Conservation (phyloP, 2,888 invertebrate species). For the Chromoteleia sp. region DNA sequence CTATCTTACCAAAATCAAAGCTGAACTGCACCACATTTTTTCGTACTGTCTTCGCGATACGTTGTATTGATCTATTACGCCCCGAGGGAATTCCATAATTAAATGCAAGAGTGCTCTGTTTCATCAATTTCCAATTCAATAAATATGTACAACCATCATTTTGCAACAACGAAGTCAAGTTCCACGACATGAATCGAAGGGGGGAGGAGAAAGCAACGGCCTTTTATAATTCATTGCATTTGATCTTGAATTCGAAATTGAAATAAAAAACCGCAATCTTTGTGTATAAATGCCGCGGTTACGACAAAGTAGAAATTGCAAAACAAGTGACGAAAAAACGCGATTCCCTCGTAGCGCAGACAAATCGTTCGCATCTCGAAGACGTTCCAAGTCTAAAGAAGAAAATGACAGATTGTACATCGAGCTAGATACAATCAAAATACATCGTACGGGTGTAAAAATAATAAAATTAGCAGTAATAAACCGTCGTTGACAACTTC, state of each 20-base stretch:
- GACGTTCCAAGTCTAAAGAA: constrained; percentile 75
- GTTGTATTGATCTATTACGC: constrained; percentile 74
- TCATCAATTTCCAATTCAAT: background rate
- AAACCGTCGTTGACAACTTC: constrained; percentile 75
- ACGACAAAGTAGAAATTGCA: constrained; percentile 4
- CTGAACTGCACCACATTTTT: constrained; percentile 81
- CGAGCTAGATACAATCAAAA: constrained; percentile 78
- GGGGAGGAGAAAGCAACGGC: too few relatives aligned
- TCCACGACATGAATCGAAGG: too few relatives aligned
- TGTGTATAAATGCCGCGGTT: constrained; percentile 32
- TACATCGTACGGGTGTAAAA: constrained; percentile 81
- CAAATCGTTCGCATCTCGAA: constrained; percentile 74
- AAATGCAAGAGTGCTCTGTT: constrained; percentile 41
- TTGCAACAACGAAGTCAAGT: too few relatives aligned
- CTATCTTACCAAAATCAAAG: constrained; percentile 81
- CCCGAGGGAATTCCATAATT: constrained; percentile 73
- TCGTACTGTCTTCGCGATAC: constrained; percentile 74
- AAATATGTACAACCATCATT: background rate
- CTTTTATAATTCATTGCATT: background rate
- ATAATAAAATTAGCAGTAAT: constrained; percentile 82
- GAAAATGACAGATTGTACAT: constrained; percentile 80
- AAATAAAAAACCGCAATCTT: constrained; percentile 9
- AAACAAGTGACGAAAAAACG: constrained; percentile 38
- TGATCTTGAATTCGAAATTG: background rate
- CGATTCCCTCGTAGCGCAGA: constrained; percentile 77